Evolutionary conservation across 2,797 vertebrate genomes (phyloP).

Genomic region (Notamacropus eugenii): DNA sequence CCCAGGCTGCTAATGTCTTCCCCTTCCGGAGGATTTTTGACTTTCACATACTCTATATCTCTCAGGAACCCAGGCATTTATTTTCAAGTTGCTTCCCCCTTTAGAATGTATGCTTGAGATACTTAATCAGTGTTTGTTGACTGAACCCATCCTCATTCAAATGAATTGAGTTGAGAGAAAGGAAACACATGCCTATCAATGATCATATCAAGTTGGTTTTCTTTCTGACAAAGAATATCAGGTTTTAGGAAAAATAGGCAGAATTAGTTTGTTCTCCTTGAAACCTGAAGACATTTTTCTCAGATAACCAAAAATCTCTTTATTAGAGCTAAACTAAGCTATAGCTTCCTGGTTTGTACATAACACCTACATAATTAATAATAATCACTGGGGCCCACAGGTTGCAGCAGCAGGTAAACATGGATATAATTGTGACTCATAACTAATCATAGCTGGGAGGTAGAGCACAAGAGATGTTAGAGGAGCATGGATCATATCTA

Average conservation of each 20-base stretch:
- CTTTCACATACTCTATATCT: not conserved
- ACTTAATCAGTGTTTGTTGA: not conserved
- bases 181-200: not conserved
- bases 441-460: slow-evolving; percentile 54
- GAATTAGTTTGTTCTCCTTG: slow-evolving; percentile 48
- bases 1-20: not conserved
- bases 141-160: not conserved
- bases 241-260: slow-evolving; percentile 24
- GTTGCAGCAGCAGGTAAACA: slow-evolving; percentile 66
- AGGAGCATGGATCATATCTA: slow-evolving; percentile 51
- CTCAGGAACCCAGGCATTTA: not conserved
- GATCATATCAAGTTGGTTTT: not conserved
- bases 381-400: slow-evolving; percentile 71
- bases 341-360: slow-evolving; percentile 67
- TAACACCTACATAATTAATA: slow-evolving; percentile 73
- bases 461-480: slow-evolving; percentile 56
- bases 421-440: slow-evolving; percentile 75
- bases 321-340: slow-evolving; percentile 64
- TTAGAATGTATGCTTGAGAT: not conserved
- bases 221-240: not conserved
- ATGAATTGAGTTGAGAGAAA: not conserved
- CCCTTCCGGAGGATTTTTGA: not conserved
- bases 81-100: not conserved
- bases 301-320: slow-evolving; percentile 70
- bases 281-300: slow-evolving; percentile 50